Base-by-base conservation (phyloP, 2,113 vertebrate genomes). In the Amphilophus citrinellus region DNA sequence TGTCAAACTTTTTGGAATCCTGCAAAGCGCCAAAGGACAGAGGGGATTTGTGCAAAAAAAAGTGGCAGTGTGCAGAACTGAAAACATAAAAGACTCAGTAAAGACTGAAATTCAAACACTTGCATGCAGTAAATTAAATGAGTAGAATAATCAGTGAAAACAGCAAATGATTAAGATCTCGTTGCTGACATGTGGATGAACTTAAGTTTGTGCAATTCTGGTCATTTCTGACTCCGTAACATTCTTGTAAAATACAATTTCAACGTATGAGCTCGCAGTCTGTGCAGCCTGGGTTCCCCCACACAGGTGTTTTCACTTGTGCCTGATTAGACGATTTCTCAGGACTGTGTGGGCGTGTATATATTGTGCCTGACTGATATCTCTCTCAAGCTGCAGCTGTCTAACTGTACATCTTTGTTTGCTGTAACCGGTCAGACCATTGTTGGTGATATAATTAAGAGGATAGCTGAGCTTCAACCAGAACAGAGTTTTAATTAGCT, bases 1-100 rank as follows among this genome's bases (percentile, higher is more conserved):
- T 73, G 66, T 90, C 86, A 82, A 68, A 50, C 18, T 39, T 61
- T 57, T 75, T 32, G 2, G 53, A 20, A 47, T 10, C 17, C 80
- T 53, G 61, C 39, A 80, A 77, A 77, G 71, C 2, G 10, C 61
- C 5, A 4, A 57, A 68, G 44, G n/a, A 81, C n/a, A 39, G 3
- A 7, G 1, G 24, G 59, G 13, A 13, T 42, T 42, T 18, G 14
- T 53, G 80, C 10, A 2, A 13, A 18, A n/a, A 50, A 22, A 58
- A 22, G 6, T 13, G 53, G 2, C 10, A 57, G 7, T 32, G 44
- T 13, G 44, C 32, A 32, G 50, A 53, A 53, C 44, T 24, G 30
- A 53, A 32, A 73, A 53, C 66, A 53, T 53, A n/a, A 53, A 32
- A n/a, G 6, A 53, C 17, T 73, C 53, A 71, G 6, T 30, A 71